A percentile compares a stretch with the other conserved stretches of the same genome.
Conservation (phyloP, 2,113 vertebrate genomes). For the Micronisus gabar region DNA sequence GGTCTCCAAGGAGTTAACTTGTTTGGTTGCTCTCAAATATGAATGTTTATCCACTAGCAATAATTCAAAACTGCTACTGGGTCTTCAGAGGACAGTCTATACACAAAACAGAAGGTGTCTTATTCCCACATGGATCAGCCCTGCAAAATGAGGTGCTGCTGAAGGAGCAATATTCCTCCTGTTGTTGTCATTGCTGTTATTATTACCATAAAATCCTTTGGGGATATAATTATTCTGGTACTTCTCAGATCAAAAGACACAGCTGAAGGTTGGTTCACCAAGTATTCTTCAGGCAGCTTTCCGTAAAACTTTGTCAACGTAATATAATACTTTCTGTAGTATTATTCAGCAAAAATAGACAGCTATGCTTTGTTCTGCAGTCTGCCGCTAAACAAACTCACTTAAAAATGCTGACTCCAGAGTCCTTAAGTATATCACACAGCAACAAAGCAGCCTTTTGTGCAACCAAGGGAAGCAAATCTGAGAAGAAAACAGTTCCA, state of each 20-base stretch:
- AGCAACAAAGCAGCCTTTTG: neutral
- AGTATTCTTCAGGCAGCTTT: neutral
- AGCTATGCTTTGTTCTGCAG: neutral
- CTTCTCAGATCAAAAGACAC: neutral
- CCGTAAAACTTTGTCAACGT: constrained; percentile 16
- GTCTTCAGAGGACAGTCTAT: neutral
- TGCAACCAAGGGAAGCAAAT: neutral
- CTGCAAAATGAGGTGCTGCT: neutral
- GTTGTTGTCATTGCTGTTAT: neutral
- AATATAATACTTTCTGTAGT: neutral
- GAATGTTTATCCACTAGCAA: neutral
- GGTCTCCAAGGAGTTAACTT: neutral
- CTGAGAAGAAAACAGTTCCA: neutral
- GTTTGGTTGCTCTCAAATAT: neutral
- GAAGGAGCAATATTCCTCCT: neutral
- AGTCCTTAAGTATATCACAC: neutral
- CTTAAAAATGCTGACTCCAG: neutral
- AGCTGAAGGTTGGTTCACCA: neutral
- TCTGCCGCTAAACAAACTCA: neutral
- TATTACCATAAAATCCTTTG: neutral
- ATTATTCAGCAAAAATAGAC: neutral
- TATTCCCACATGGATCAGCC: neutral
- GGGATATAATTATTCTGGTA: neutral
- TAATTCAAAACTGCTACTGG: neutral
- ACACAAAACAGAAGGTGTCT: neutral